Percentiles rank a stretch among this genome's conserved stretches.
Evolutionary conservation across 2,113 vertebrate genomes (phyloP).

Genomic region (Alexandromys fortis): DNA sequence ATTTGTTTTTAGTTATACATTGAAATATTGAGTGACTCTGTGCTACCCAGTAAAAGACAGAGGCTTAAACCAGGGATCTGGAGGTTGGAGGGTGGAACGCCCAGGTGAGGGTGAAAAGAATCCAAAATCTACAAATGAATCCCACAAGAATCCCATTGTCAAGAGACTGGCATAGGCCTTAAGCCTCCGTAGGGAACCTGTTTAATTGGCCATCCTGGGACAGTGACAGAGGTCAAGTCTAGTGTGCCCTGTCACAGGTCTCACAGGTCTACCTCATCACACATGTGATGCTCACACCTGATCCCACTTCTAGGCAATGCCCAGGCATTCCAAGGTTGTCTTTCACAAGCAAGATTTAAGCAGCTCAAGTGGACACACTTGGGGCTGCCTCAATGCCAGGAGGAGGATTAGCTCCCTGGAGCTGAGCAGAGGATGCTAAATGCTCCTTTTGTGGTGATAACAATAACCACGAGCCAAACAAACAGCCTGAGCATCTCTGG

Average conservation of each 20-base stretch:
- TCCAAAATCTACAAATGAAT: not conserved
- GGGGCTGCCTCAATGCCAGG: not conserved
- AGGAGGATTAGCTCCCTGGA: not conserved
- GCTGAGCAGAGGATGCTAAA: not conserved
- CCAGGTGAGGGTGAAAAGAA: not conserved
- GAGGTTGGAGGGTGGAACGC: not conserved
- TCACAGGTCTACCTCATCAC: not conserved
- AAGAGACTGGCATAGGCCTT: not conserved
- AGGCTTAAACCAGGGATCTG: not conserved
- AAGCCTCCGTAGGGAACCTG: not conserved
- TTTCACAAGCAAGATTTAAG: not conserved
- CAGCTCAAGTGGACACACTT: not conserved
- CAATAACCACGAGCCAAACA: not conserved
- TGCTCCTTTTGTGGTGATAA: slow-evolving; percentile 30
- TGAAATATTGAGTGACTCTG: not conserved
- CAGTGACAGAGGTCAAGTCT: not conserved
- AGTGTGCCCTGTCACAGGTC: not conserved
- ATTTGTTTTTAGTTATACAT: not conserved
- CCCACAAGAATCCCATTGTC: not conserved
- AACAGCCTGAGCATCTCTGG: not conserved
- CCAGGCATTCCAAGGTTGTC: not conserved
- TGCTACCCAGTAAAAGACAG: not conserved
- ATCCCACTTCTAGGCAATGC: not conserved
- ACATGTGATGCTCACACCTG: not conserved
- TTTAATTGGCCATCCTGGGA: not conserved